Conservation (phyloP, 2,888 invertebrate genomes). For the Atrina japonica region DNA sequence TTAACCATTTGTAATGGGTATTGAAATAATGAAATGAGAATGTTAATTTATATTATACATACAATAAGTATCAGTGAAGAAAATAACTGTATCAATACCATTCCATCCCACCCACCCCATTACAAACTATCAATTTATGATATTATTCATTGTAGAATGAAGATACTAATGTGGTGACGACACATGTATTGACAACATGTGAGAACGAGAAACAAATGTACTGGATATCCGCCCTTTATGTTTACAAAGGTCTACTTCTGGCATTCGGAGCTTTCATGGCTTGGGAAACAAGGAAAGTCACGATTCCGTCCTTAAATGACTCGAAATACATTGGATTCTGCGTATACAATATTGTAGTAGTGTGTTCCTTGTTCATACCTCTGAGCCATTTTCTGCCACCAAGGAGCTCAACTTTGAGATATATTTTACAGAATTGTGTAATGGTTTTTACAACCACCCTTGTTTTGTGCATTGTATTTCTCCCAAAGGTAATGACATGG, state of each 20-base stretch:
- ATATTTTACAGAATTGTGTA: slow-evolving; percentile 52
- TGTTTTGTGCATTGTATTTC: slow-evolving; percentile 64
- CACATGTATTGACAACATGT: slow-evolving; percentile 20
- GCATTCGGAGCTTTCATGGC: slow-evolving; percentile 69
- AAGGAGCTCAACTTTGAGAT: slow-evolving; percentile 53
- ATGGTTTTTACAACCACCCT: slow-evolving; percentile 62
- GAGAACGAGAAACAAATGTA: slow-evolving; percentile 45
- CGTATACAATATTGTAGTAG: slow-evolving; percentile 67
- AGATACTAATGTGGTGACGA: too few species aligned
- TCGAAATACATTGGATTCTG: slow-evolving; percentile 67
- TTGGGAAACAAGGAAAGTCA: slow-evolving; percentile 67
- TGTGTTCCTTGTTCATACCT: slow-evolving; percentile 63
- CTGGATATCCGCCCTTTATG: slow-evolving; percentile 61
- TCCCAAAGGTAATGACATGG: slow-evolving; percentile 65
- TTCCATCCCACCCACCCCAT: too few species aligned
- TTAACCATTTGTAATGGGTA: too few species aligned
- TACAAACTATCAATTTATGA: too few species aligned
- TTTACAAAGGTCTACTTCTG: slow-evolving; percentile 66
- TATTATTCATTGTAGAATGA: too few species aligned
- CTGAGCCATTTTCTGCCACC: slow-evolving; percentile 52
- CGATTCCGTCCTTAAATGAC: slow-evolving; percentile 66
- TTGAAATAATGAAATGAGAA: too few species aligned
- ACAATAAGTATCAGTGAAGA: too few species aligned
- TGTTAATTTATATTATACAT: too few species aligned
- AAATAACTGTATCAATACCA: too few species aligned